Percentiles rank a stretch among this genome's conserved stretches.
Conservation (phyloP, 2,888 invertebrate species). For the Papilio gigon region DNA sequence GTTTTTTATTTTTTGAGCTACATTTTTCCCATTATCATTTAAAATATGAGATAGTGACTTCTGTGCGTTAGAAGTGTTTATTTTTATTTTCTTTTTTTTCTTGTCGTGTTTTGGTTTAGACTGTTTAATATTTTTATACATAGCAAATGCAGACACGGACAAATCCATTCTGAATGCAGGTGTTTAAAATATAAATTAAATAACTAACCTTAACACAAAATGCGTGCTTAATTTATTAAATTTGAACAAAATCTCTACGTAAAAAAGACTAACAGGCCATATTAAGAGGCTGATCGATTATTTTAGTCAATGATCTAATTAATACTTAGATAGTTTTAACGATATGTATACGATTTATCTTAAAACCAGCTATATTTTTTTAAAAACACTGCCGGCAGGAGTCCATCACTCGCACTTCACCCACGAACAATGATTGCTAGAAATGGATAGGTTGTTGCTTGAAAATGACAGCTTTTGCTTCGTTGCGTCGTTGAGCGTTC, state of each 20-base stretch:
- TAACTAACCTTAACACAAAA: conserved; percentile 18
- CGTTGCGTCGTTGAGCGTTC: too few species aligned
- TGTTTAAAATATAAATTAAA: neutral
- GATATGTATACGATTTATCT: neutral
- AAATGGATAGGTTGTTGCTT: too few species aligned
- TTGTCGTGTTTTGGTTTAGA: conserved; percentile 43
- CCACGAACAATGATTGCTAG: neutral
- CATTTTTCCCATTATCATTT: conserved; percentile 54
- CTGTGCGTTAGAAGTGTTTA: conserved; percentile 44
- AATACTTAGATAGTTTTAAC: neutral
- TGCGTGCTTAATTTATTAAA: neutral
- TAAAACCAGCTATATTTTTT: neutral
- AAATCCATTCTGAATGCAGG: conserved; percentile 58
- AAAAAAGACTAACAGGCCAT: neutral
- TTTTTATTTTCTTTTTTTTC: conserved; percentile 51
- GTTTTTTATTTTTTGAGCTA: conserved; percentile 62
- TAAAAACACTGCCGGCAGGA: neutral
- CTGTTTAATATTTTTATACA: conserved; percentile 65
- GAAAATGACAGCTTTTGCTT: too few species aligned
- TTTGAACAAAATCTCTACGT: neutral
- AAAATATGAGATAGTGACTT: conserved; percentile 48
- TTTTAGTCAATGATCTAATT: neutral
- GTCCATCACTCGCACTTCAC: neutral
- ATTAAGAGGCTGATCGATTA: neutral
- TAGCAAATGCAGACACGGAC: conserved; percentile 71